These are phyloP conservation scores for Vulpes lagopus DNA, from an alignment of 2,113 vertebrate genomes.

Conservation along the genomic window DNA sequence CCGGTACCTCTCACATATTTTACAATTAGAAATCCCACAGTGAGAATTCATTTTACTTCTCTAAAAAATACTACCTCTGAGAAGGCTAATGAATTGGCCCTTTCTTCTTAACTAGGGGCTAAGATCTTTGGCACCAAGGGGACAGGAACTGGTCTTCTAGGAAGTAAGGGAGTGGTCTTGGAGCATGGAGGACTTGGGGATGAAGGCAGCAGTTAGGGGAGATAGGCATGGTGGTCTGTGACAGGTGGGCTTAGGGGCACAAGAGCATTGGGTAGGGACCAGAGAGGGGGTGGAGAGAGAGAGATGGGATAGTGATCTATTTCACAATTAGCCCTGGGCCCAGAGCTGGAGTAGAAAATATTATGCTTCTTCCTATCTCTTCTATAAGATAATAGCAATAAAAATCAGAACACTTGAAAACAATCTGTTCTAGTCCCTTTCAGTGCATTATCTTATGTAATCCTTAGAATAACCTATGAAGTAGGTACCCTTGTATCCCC, in stretches of 20 bases:
- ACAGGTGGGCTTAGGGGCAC: neutral
- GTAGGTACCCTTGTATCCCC: neutral
- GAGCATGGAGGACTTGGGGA: neutral
- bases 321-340: conserved; percentile 23
- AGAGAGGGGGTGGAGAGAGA: neutral
- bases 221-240: neutral
- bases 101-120: conserved; percentile 31
- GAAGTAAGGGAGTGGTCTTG: neutral
- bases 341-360: neutral
- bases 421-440: neutral
- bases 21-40: neutral
- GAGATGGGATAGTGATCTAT: neutral
- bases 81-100: neutral
- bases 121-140: neutral
- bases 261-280: neutral
- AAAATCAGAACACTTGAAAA: neutral
- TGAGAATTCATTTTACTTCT: conserved; percentile 35
- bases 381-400: neutral
- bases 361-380: neutral
- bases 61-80: neutral
- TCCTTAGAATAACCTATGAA: neutral
- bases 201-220: neutral
- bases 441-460: neutral
- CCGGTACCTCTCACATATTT: neutral
- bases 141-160: neutral